phyloP scores from a whole-genome alignment of 2,113 vertebrate species.

The Paracanthobrama guichenoti region DNA sequence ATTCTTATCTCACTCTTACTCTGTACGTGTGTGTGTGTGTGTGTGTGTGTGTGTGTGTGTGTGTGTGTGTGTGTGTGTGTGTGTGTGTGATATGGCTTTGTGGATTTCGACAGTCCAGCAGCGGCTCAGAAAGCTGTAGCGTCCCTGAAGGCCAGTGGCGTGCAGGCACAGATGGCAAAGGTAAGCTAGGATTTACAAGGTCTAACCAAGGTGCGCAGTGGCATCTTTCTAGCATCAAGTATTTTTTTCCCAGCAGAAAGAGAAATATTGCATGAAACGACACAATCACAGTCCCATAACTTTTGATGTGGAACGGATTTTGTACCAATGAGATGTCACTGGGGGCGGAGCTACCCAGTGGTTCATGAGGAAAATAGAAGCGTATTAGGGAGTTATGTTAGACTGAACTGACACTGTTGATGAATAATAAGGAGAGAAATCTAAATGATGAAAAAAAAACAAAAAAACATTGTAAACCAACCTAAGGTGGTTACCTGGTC shows the following conservation, averaged over 20 bases:
- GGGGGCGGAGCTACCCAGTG: not conserved
- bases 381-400: not conserved
- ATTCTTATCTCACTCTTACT: slow-evolving; percentile 11
- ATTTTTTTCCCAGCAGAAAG: not conserved
- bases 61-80: slow-evolving; percentile 65
- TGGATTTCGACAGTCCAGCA: slow-evolving; percentile 98
- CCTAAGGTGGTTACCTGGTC: too few relatives aligned
- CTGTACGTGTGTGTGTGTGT: slow-evolving; percentile 61
- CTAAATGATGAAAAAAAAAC: not conserved
- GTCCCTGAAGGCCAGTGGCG: slow-evolving; percentile 96
- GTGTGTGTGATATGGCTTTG: slow-evolving; percentile 89
- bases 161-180: slow-evolving; percentile 99
- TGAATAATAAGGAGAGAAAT: not conserved
- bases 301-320: not conserved
- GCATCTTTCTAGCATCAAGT: not conserved
- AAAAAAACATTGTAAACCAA: not conserved
- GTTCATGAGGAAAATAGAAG: not conserved
- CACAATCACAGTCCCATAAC: not conserved
- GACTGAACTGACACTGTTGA: not conserved
- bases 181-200: slow-evolving; percentile 72
- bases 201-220: not conserved
- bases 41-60: slow-evolving; percentile 64
- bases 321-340: not conserved
- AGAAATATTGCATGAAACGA: not conserved
- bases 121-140: slow-evolving; percentile 99